Evolutionary conservation across 2,113 vertebrate species (phyloP).

Genomic region (Daubentonia madagascariensis): DNA sequence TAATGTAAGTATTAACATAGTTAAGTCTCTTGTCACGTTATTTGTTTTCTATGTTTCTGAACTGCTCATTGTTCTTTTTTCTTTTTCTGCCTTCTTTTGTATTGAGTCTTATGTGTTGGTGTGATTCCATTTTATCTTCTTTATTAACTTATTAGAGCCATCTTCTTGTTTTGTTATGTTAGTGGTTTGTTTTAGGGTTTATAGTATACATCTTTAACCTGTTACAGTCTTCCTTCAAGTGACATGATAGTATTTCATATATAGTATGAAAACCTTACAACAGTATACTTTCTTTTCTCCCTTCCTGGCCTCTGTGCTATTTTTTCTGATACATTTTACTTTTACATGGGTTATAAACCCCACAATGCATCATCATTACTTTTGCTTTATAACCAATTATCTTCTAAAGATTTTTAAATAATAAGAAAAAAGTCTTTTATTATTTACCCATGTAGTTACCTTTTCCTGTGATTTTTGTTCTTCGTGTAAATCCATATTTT

Average conservation of each 20-base stretch:
- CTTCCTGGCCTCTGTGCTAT: not conserved
- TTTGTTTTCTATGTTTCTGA: not conserved
- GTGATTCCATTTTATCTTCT: not conserved
- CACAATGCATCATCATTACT: not conserved
- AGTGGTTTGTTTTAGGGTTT: not conserved
- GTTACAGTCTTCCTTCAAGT: not conserved
- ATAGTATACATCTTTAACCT: not conserved
- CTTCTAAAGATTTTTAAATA: slow-evolving; percentile 30
- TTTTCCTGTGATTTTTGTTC: not conserved
- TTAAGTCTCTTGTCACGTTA: not conserved
- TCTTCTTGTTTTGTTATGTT: not conserved
- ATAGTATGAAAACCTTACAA: not conserved
- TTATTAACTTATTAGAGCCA: not conserved
- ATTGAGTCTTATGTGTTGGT: not conserved
- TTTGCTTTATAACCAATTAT: slow-evolving; percentile 39
- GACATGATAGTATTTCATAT: not conserved
- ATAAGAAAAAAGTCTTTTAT: not conserved
- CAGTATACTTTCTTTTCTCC: not conserved
- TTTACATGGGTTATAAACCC: not conserved
- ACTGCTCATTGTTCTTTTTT: not conserved
- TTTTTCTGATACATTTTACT: not conserved
- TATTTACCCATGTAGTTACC: not conserved
- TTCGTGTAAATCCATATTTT: not conserved
- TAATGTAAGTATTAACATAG: not conserved
- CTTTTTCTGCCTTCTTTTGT: not conserved